phyloP scores from a whole-genome alignment of 2,888 invertebrate genomes.

The Eristalis arbustorum region DNA sequence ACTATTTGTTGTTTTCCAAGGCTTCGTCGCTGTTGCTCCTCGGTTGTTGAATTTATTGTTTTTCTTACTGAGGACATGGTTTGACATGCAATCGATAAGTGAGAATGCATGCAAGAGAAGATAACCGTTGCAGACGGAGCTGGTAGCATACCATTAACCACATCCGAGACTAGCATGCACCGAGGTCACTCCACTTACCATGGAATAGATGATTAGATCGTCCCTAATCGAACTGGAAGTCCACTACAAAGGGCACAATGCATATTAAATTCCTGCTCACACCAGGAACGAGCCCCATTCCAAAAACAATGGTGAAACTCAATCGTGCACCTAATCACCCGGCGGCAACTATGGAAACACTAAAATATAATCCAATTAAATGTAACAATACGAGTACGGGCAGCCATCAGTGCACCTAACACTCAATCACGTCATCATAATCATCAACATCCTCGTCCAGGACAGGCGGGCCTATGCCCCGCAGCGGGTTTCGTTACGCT shows the following conservation, averaged over 20 bases:
- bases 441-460: constrained; percentile 8
- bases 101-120: not conserved
- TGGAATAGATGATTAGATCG: not conserved
- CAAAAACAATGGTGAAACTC: constrained; percentile 8
- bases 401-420: constrained; percentile 35
- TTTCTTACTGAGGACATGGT: not conserved
- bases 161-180: not conserved
- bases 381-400: constrained; percentile 44
- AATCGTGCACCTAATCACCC: constrained; percentile 54
- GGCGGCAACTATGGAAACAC: constrained; percentile 44
- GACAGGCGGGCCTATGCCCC: constrained; percentile 21
- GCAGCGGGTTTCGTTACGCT: constrained; percentile 21
- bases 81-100: not conserved
- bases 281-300: not conserved
- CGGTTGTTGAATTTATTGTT: not conserved
- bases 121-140: not conserved
- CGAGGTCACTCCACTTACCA: not conserved
- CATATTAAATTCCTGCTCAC: not conserved
- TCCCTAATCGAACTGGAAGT: not conserved
- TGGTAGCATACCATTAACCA: not conserved
- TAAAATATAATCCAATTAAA: constrained; percentile 63
- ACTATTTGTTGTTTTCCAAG: too few relatives aligned
- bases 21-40: not conserved
- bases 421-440: constrained; percentile 43
- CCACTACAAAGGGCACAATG: not conserved